Base-by-base conservation (phyloP, 2,888 invertebrate genomes). In the Encarsia formosa region DNA sequence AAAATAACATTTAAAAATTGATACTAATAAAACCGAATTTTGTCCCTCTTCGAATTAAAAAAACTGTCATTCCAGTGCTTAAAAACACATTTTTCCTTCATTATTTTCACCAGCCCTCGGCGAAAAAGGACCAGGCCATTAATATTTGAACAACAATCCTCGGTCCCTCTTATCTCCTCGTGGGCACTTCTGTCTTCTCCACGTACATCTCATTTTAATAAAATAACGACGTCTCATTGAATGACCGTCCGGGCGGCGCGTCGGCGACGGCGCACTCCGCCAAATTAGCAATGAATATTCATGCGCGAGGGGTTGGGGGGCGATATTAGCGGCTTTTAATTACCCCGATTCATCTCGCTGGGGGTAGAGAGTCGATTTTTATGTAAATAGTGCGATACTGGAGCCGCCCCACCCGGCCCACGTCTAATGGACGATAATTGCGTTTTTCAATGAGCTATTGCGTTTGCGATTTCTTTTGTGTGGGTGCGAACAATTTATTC, bases 231-330 rank as follows among this genome's bases (percentile, higher is more conserved):
- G 19, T 52, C 45, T 48, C 41, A 49, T 51, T 51, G 31, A 48
- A 55, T 55, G 51, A 52, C 48, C 47, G 29, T 34, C 34, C 13
- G 13, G 5, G 44, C 16, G 11, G 13, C 24, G 15, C 15, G 32
- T 13, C 15, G 32, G 16, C 16, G 39, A 23, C 13, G 23, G 15
- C n/a, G 42, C 19, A 11, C 24, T n/a, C 26, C 40, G 23, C 18
- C 45, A 55, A 56, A 56, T 56, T 42, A 56, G 55, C 49, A 52
- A 56, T 56, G 52, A 52, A 56, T 56, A 56, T 56, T 56, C 52
- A 52, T 52, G 49, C 26, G 3, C 23, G 34, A 34, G 37, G 32
- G 6, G 26, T 38, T 22, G 41, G 37, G 32, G 6, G 26, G 42
- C 24, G 41, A 49, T 49, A 56, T 56, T 52, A 56, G 49, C 18